Percentiles rank a stretch among this genome's conserved stretches.
phyloP scores from a whole-genome alignment of 2,113 vertebrate species.

The Grallaria varia region DNA sequence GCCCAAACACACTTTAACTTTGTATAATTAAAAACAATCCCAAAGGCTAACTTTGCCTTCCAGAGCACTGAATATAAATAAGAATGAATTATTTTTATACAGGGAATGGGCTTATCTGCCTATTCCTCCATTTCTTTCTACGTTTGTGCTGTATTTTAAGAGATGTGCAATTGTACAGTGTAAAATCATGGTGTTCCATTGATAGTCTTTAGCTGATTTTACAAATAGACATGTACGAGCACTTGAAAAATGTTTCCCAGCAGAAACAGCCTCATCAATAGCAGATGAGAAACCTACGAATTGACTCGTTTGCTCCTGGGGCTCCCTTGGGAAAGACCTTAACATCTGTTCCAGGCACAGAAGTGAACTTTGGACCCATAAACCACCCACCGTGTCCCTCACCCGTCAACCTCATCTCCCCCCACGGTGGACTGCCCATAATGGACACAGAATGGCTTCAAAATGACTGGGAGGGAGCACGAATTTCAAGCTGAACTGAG shows the following conservation, averaged over 20 bases:
- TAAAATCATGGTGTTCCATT: not conserved
- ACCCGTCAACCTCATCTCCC: not conserved
- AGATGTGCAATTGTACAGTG: not conserved
- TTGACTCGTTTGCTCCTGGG: not conserved
- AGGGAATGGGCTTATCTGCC: not conserved
- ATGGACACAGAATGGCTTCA: rapidly evolving
- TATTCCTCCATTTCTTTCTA: not conserved
- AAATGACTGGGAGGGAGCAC: not conserved
- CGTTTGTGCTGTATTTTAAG: not conserved
- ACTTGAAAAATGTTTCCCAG: not conserved
- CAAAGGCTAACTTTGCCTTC: slow-evolving; percentile 45
- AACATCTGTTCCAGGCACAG: not conserved
- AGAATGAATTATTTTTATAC: not conserved
- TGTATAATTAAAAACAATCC: slow-evolving; percentile 48
- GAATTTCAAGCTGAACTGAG: not conserved
- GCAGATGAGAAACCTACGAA: not conserved
- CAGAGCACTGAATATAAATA: not conserved
- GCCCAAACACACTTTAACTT: slow-evolving; percentile 45
- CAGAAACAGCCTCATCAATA: not conserved
- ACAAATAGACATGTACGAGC: not conserved
- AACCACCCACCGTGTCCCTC: not conserved
- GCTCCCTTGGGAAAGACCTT: not conserved
- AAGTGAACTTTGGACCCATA: not conserved
- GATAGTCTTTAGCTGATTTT: not conserved
- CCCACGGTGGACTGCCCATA: not conserved